Percentiles rank a stretch among this genome's conserved stretches.
These are phyloP conservation scores for Oreochromis aureus DNA, from an alignment of 2,113 vertebrate species.

Conservation along the genomic window DNA sequence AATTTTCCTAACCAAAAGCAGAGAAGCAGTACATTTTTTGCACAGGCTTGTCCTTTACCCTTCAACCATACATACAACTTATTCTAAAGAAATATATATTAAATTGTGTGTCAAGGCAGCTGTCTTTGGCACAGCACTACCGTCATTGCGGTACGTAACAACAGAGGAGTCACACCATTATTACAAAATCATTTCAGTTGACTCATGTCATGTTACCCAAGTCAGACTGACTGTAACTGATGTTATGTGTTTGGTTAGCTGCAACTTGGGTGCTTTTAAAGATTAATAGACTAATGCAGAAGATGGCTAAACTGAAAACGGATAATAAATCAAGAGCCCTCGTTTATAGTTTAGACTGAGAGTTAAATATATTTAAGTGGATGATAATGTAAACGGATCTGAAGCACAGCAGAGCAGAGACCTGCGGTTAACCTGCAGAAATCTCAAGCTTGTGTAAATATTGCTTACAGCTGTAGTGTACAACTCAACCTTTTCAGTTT, in stretches of 20 bases:
- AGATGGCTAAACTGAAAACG: too few species aligned
- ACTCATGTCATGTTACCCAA: neutral
- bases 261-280: neutral
- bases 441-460: neutral
- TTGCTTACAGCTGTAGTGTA: too few species aligned
- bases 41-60: fast-evolving
- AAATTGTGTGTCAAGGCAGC: neutral
- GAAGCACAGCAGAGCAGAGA: neutral
- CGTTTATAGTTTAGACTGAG: too few species aligned
- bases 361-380: too few species aligned
- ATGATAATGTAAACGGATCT: too few species aligned
- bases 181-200: neutral
- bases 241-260: neutral
- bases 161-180: neutral
- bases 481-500: too few species aligned
- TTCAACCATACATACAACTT: neutral
- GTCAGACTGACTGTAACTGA: neutral
- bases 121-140: neutral
- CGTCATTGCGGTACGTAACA: neutral
- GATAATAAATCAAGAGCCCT: too few species aligned
- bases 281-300: neutral
- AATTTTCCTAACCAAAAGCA: neutral
- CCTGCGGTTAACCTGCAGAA: neutral
- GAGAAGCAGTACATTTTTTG: neutral
- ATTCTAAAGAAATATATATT: neutral